Evolutionary conservation across 2,797 vertebrate genomes (phyloP).

Genomic region (Falco concolor): DNA sequence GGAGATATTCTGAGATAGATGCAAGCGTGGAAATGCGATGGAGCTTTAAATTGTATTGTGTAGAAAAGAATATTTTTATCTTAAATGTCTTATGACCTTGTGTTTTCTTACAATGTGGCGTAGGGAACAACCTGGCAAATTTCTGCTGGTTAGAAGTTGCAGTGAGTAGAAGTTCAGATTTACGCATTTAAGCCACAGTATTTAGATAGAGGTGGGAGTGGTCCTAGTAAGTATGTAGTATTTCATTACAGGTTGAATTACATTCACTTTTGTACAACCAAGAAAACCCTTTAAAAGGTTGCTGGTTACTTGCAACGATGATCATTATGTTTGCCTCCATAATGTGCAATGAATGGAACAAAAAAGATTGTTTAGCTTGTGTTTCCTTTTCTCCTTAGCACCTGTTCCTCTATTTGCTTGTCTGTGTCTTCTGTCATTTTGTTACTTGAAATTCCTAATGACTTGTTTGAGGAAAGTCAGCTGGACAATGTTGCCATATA

Average conservation of each 20-base stretch:
- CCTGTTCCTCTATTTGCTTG: neutral
- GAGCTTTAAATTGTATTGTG: neutral
- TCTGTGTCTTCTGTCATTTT: neutral
- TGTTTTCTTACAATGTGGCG: neutral
- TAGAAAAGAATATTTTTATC: neutral
- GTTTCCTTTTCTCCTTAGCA: neutral
- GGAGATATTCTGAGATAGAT: neutral
- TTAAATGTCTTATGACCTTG: neutral
- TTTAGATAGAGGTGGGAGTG: neutral
- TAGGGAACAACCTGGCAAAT: neutral
- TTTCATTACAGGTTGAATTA: neutral
- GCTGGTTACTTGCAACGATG: neutral
- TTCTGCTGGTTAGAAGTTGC: neutral
- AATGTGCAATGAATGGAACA: neutral
- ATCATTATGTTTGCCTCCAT: neutral
- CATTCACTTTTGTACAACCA: neutral
- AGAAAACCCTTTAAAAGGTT: neutral
- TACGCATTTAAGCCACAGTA: neutral
- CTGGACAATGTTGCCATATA: neutral
- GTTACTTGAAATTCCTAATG: neutral
- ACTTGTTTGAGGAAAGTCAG: neutral
- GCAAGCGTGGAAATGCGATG: neutral
- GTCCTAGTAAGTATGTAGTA: neutral
- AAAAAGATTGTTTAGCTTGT: neutral
- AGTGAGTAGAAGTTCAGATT: neutral